A percentile compares a stretch with the other conserved stretches of the same genome.
Conservation (phyloP, 2,888 invertebrate species). For the Deilephila elpenor region DNA sequence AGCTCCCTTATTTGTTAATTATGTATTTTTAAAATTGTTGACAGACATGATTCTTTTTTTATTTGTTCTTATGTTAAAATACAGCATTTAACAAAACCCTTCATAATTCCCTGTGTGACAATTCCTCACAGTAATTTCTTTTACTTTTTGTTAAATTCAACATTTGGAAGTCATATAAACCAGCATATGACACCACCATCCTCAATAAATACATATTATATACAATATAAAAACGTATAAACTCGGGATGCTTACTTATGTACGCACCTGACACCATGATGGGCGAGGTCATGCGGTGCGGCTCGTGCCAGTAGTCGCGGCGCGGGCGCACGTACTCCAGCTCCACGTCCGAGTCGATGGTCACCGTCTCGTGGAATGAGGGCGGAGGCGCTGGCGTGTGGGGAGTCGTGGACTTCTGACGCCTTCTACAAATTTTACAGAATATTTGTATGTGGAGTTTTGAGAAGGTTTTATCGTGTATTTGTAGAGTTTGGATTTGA, state of each 20-base stretch:
- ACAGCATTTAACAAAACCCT: too few species aligned
- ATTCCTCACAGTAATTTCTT: too few species aligned
- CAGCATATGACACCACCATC: too few species aligned
- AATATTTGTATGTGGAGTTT: background rate
- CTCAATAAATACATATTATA: background rate
- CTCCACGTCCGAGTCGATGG: slow-evolving; percentile 77
- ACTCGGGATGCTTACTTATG: slow-evolving; percentile 12
- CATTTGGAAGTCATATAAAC: background rate
- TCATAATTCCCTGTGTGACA: too few species aligned
- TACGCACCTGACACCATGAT: slow-evolving; percentile 75
- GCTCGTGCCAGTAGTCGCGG: slow-evolving; percentile 74
- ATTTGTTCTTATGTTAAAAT: too few species aligned
- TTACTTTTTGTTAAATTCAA: background rate
- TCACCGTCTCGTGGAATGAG: slow-evolving; percentile 82
- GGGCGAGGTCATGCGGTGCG: slow-evolving; percentile 64
- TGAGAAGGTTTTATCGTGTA: background rate
- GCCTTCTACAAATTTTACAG: slow-evolving; percentile 52
- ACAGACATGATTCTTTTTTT: too few species aligned
- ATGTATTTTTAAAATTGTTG: too few species aligned
- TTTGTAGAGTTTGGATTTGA: background rate
- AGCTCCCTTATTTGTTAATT: too few species aligned
- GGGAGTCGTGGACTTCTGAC: slow-evolving; percentile 85
- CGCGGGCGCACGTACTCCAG: slow-evolving; percentile 70
- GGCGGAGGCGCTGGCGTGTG: slow-evolving; percentile 87
- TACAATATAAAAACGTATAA: background rate